phyloP scores from a whole-genome alignment of 2,797 vertebrate species.

The Hypotaenidia okinawae region DNA sequence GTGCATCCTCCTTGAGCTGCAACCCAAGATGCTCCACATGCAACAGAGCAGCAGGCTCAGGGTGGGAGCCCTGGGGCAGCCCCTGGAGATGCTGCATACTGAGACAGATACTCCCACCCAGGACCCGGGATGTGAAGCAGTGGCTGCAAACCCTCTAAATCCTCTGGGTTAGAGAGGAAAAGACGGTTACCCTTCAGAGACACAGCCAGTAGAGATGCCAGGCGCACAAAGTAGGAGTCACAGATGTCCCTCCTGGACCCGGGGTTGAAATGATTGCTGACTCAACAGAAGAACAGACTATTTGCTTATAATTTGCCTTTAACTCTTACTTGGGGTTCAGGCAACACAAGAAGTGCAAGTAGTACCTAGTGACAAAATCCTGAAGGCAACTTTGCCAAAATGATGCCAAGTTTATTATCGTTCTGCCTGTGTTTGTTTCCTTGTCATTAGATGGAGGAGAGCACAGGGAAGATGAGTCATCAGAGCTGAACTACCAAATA shows the following conservation, averaged over 20 bases:
- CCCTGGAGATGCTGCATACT: neutral
- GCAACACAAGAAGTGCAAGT: neutral
- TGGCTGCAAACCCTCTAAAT: neutral
- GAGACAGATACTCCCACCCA: neutral
- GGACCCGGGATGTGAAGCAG: accelerated
- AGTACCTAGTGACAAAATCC: neutral
- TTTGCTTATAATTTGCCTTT: neutral
- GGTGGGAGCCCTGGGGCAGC: neutral
- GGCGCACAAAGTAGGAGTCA: neutral
- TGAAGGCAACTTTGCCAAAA: neutral
- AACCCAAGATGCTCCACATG: accelerated
- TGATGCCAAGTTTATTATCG: neutral
- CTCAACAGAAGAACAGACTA: neutral
- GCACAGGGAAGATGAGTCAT: neutral
- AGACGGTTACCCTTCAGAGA: accelerated
- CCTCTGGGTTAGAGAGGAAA: neutral
- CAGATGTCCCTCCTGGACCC: accelerated
- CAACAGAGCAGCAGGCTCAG: neutral
- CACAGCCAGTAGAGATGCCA: accelerated
- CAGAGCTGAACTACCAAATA: neutral
- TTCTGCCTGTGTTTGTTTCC: neutral
- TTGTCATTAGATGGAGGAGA: neutral
- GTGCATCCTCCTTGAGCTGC: neutral
- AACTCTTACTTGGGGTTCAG: neutral
- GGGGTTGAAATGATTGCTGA: neutral